Evolutionary conservation across 1,140 invertebrate genomes (phyloP).

Genomic region (Heterodera carotae): DNA sequence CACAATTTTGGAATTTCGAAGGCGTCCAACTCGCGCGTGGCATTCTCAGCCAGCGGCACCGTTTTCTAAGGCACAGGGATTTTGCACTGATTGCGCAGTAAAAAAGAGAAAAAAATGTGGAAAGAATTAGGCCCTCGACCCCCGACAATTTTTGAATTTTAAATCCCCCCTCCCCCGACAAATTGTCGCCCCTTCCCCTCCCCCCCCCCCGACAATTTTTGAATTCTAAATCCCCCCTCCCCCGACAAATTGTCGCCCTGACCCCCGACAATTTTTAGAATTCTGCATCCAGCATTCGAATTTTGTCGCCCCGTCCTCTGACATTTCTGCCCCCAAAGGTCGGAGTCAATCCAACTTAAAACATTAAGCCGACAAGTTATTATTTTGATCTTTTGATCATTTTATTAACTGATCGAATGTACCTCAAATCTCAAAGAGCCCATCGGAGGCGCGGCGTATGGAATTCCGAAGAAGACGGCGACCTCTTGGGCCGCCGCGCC

Average conservation of each 20-base stretch:
- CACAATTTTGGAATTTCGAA: conserved; percentile 18
- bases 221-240: not conserved
- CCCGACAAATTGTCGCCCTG: no score
- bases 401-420: no score
- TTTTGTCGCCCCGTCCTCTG: no score
- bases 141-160: not conserved
- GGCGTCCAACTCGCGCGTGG: conserved; percentile 6
- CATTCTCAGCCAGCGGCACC: conserved; percentile 6
- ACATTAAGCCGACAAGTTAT: conserved; percentile 19
- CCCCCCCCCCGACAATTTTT: not conserved
- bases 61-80: conserved; percentile 16
- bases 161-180: not conserved
- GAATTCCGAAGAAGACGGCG: conserved; percentile 41
- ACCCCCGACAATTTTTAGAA: no score
- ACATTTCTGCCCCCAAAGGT: no score
- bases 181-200: not conserved
- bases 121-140: no score
- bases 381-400: not conserved
- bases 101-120: no score
- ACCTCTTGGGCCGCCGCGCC: not conserved
- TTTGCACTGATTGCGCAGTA: not conserved
- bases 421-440: conserved; percentile 45
- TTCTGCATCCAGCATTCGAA: no score
- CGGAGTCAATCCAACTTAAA: no score
- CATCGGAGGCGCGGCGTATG: conserved; percentile 42